Base-by-base conservation (phyloP, 2,888 invertebrate species). In the Ophion obscuratus region DNA sequence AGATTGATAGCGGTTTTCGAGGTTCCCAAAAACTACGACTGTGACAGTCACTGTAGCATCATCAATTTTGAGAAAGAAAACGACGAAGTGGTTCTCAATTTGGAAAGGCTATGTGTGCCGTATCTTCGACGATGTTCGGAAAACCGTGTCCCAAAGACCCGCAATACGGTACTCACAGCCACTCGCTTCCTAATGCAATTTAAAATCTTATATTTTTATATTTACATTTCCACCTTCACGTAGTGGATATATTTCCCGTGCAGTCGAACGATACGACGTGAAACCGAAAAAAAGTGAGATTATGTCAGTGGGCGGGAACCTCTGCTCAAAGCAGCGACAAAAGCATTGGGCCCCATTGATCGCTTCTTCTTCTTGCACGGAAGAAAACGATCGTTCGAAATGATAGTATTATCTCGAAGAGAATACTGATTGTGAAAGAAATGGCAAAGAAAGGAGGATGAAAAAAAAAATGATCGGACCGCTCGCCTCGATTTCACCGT, bases 371-470 rank as follows among this genome's bases (percentile, higher is more conserved):
- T 66, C 36, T 47, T 27, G 10, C 11, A 57, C 10, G 36, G n/a
- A 44, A 31, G 61, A 62, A 17, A 36, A 75, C 17, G 81, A 81
- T 75, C 36, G 67, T 27, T 40, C 36, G 62, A 24, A 57, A 62
- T 24, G 78, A 79, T 75, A 64, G 66, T 79, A 61, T 57, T 74
- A 64, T 84, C 40, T 64, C 40, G 53, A 24, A 70, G 27, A 47
- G 14, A 53, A 53, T 17, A 17, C 53, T 14, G 53, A 53, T 53
- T 17, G 53, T 17, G 1, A 36, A 24, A 36, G 20, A 31, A 14
- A 27, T 59, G 2, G 31, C 31, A 31, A 76, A 53, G 24, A 47
- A 74, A 62, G n/a, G 2, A 61, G 14, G 57, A 61, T 59, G 14
- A 44, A 36, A n/a, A 67, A 67, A 40, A 36, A 66, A 36, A 36